These are phyloP conservation scores for Heliconius melpomene DNA, from an alignment of 1,140 invertebrate species.

Conservation along the genomic window DNA sequence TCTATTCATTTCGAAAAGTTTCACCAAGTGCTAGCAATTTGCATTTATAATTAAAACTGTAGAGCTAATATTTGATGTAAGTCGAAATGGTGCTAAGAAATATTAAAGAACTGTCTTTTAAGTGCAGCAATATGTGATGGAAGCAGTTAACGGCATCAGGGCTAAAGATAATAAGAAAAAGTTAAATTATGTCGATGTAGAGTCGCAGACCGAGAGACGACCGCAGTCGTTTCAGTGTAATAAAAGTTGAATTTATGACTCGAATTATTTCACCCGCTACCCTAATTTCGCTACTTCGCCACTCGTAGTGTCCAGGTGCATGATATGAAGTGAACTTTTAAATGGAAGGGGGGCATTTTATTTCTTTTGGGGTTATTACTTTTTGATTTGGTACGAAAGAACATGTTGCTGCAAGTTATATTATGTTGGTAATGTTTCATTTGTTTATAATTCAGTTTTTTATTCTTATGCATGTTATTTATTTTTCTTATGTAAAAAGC, in stretches of 20 bases:
- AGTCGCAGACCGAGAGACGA: slow-evolving; percentile 51
- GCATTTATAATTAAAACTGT: slow-evolving; percentile 7
- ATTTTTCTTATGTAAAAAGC: neutral
- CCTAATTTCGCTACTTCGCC: slow-evolving; percentile 67
- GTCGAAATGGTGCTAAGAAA: neutral
- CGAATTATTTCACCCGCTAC: slow-evolving; percentile 73
- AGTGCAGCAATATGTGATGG: slow-evolving; percentile 59
- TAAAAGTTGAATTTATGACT: slow-evolving; percentile 78
- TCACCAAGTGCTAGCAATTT: slow-evolving; percentile 9
- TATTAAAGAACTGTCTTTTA: neutral
- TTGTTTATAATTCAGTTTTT: too few relatives aligned
- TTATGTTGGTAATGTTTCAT: too few relatives aligned
- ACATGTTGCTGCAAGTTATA: neutral
- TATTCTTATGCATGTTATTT: too few relatives aligned
- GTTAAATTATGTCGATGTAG: slow-evolving; percentile 78
- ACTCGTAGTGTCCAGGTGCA: slow-evolving; percentile 69
- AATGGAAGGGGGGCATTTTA: slow-evolving; percentile 32
- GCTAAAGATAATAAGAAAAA: slow-evolving; percentile 80
- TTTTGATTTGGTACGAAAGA: neutral
- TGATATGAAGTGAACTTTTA: slow-evolving; percentile 55
- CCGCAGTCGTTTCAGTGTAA: slow-evolving; percentile 57
- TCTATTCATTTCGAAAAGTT: slow-evolving; percentile 13
- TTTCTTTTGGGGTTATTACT: neutral
- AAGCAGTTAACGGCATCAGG: slow-evolving; percentile 67
- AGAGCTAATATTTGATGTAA: slow-evolving; percentile 6